phyloP scores from a whole-genome alignment of 2,797 vertebrate genomes.

The Eulemur rubriventer region DNA sequence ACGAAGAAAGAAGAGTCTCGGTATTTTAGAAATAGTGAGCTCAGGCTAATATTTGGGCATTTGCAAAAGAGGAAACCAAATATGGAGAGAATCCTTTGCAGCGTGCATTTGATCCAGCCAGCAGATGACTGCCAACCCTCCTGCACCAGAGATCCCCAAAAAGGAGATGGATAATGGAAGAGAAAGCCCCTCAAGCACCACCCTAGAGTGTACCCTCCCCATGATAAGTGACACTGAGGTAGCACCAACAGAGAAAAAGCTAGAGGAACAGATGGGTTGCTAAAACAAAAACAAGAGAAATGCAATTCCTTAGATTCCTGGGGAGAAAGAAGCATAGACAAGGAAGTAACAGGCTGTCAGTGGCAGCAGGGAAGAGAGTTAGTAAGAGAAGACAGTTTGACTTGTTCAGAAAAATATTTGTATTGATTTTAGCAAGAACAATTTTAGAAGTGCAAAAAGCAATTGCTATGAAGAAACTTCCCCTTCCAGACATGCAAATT shows the following conservation, averaged over 20 bases:
- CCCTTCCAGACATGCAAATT: neutral
- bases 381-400: neutral
- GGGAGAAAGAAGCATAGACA: neutral
- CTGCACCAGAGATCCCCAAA: neutral
- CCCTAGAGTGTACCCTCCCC: neutral
- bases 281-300: conserved; percentile 36
- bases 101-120: neutral
- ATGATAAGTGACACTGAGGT: neutral
- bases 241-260: neutral
- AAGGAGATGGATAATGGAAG: neutral
- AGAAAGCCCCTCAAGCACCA: neutral
- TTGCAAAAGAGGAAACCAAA: neutral
- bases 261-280: conserved; percentile 2
- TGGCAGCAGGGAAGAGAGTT: neutral
- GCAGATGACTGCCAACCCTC: neutral
- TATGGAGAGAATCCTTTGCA: neutral
- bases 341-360: conserved; percentile 24
- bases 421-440: conserved; percentile 17
- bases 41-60: neutral
- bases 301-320: neutral
- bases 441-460: neutral
- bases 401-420: conserved; percentile 19
- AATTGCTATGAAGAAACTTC: neutral
- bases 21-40: neutral
- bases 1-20: neutral